Percentiles rank a stretch among this genome's conserved stretches.
phyloP scores from a whole-genome alignment of 1,140 invertebrate species.

The Sipha flava region DNA sequence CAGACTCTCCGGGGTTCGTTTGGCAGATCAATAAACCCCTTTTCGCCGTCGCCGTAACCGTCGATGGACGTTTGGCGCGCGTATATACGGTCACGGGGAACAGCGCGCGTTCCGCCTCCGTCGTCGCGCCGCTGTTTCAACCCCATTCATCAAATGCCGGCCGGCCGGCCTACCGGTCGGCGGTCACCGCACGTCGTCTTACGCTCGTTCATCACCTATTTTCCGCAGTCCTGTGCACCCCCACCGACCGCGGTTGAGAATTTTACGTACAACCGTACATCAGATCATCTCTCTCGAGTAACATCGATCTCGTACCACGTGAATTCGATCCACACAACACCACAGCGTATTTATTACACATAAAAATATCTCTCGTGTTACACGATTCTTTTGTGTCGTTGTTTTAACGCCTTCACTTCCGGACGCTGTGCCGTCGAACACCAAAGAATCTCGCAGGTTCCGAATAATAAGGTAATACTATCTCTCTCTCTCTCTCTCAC shows the following conservation, averaged over 20 bases:
- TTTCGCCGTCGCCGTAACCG: not conserved
- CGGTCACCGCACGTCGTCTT: not conserved
- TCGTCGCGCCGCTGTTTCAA: not conserved
- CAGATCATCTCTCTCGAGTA: too few species aligned
- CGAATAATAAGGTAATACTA: not conserved
- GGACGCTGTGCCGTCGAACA: not conserved
- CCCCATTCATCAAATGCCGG: not conserved
- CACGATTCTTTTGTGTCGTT: too few species aligned
- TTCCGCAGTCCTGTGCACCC: too few species aligned
- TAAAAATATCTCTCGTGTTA: too few species aligned
- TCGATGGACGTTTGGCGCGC: not conserved
- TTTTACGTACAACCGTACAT: too few species aligned
- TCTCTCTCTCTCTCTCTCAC: too few species aligned
- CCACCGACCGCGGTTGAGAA: too few species aligned
- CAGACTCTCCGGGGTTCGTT: constrained; percentile 19
- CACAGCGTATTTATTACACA: too few species aligned
- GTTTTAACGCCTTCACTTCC: not conserved
- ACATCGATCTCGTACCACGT: too few species aligned
- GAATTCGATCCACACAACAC: too few species aligned
- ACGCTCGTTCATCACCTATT: too few species aligned
- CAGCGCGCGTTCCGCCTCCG: not conserved
- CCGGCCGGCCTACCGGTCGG: constrained; percentile 14
- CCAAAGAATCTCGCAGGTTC: not conserved
- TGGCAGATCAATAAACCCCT: constrained; percentile 23
- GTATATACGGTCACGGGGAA: not conserved